Evolutionary conservation across 2,888 invertebrate genomes (phyloP).

Genomic region (Copidosoma aretas): DNA sequence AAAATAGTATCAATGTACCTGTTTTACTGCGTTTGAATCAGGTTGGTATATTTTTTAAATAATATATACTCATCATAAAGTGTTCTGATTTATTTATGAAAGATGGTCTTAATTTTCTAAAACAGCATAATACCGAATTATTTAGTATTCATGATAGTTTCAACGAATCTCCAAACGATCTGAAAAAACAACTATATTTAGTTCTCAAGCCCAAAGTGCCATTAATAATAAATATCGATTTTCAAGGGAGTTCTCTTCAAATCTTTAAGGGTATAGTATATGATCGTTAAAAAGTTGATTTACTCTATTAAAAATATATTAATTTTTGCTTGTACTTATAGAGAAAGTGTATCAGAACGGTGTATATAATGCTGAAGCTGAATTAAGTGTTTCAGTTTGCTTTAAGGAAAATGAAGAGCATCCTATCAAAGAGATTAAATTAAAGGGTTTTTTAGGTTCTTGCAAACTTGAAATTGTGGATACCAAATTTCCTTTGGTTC

Average conservation of each 20-base stretch:
- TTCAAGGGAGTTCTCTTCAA: slow-evolving; percentile 44
- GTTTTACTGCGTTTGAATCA: slow-evolving; percentile 50
- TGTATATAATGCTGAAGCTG: slow-evolving; percentile 29
- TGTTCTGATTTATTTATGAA: neutral
- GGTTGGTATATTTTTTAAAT: slow-evolving; percentile 42
- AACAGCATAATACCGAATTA: slow-evolving; percentile 46
- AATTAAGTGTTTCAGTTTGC: slow-evolving; percentile 28
- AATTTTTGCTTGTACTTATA: slow-evolving; percentile 21
- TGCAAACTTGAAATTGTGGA: slow-evolving; percentile 51
- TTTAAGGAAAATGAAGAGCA: slow-evolving; percentile 44
- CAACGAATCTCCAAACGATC: slow-evolving; percentile 38
- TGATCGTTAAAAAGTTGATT: neutral
- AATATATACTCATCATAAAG: no score
- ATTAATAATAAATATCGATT: slow-evolving; percentile 46
- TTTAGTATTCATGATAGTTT: slow-evolving; percentile 48
- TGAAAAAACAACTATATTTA: slow-evolving; percentile 34
- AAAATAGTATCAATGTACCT: slow-evolving; percentile 52
- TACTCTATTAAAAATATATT: neutral
- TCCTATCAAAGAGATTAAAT: slow-evolving; percentile 48
- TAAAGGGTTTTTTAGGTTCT: slow-evolving; percentile 47
- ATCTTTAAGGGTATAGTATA: slow-evolving; percentile 42
- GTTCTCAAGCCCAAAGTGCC: slow-evolving; percentile 44
- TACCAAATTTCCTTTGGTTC: slow-evolving; percentile 47
- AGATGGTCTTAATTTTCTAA: neutral
- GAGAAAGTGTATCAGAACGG: slow-evolving; percentile 36